Evolutionary conservation across 2,888 invertebrate species (phyloP), one percentile per base, ranked within the genome.

Genomic region (Mimas tiliae): DNA sequence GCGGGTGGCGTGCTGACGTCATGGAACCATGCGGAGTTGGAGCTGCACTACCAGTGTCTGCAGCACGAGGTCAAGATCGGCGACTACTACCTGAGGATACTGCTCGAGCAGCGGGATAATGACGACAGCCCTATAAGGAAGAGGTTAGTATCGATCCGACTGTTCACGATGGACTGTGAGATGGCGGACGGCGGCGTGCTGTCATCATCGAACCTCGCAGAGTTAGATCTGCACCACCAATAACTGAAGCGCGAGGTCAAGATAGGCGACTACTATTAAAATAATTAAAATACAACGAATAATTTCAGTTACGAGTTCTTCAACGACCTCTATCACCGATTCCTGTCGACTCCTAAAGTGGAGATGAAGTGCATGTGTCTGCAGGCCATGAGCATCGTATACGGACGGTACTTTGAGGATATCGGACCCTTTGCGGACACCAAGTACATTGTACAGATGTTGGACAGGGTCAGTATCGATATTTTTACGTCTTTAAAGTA

Each of bases 21-120:
- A 0, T 99, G 99, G 99, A 99, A 99, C 94, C 98, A 99, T 93
- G 96, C 97, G 51, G 99, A 99, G 90, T 98, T 99, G 84, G 98
- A 99, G 94, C 96, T 99, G 14, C 96, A 96, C 80, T 99, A 99
- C 94, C 96, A 97, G 83, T 98, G 99, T 81, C 94, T 99, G 72
- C 96, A 97, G 67, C 98, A 99, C 78, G 99, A 99, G 94, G 98
- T 99, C 73, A 98, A 98, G 93, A 99, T 99, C 78, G 99, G 99
- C 16, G 99, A 99, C 89, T 99, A 99, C 91, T 99, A 99, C 88
- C 95, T 99, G 74, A 95, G 99, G 75, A 94, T 99, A 79, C 94
- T 99, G 72, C 93, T 99, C 65, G 99, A 99, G 86, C 98, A 98
- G 90, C 96, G 97, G 79, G 97, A 97, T 78, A 96, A 95, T 84